Evolutionary conservation across 2,797 vertebrate genomes (phyloP), one percentile per base, ranked within the genome.

Genomic region (Lagocephalus sceleratus): DNA sequence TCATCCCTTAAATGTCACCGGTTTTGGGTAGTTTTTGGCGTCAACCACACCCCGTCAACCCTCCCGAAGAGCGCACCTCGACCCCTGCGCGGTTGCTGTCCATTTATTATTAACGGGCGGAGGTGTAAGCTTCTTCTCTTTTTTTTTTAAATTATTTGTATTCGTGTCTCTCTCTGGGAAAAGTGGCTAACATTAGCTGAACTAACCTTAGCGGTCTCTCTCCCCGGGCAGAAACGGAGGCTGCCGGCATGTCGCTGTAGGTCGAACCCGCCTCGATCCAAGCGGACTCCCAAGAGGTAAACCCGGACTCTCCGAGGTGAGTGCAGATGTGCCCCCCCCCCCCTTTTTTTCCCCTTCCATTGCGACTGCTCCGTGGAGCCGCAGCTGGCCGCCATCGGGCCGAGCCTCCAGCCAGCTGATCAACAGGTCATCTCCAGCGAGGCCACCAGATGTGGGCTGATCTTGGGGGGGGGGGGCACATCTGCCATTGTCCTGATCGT

Each of bases 151-250:
- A n/a, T n/a, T n/a, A n/a, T n/a, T n/a, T n/a, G n/a, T n/a, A n/a
- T n/a, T n/a, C n/a, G n/a, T n/a, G n/a, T n/a, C n/a, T 45, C 66
- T 32, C 44, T 46, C 26, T 44, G 54, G 40, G 43, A 50, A 65
- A 74, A 75, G 62, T 66, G 51, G 83, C 81, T 86, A 86, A 52
- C 58, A 55, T 52, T 50, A 74, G 83, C 76, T 76, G 17, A 57
- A 67, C 60, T 65, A 65, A 56, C 66, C 55, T 71, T 79, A 81
- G 76, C 75, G 32, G 17, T 55, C 3, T 52, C 41, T 48, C 46
- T 50, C 48, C 51, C 29, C 54, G 21, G 53, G 58, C 51, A 54
- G 56, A 42, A 66, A 41, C 57, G 25, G 15, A 47, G 53, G 55
- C 43, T 58, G 59, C 5, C 41, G 67, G 54, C 44, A 84, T 83